Conservation (phyloP, 2,888 invertebrate genomes). For the Thymelicus acteon region DNA sequence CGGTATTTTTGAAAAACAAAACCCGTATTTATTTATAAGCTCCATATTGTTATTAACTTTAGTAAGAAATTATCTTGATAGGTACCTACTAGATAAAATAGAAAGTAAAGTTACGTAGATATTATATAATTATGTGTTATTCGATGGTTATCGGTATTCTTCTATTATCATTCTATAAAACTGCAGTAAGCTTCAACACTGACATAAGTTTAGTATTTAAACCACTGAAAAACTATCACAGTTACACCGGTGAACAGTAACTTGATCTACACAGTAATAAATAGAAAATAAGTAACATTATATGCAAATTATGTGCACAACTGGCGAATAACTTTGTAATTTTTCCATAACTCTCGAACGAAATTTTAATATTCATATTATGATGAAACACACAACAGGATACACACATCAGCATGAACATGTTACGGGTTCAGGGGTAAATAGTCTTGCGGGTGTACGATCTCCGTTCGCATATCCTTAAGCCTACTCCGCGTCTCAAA, state of each 20-base stretch:
- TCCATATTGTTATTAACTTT: slow-evolving; percentile 23
- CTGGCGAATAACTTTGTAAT: neutral
- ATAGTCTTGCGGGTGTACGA: slow-evolving; percentile 22
- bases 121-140: no score
- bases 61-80: slow-evolving; percentile 16
- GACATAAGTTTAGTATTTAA: no score
- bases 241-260: no score
- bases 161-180: neutral
- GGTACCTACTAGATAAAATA: slow-evolving; percentile 11
- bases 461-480: slow-evolving; percentile 23
- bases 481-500: slow-evolving; percentile 44
- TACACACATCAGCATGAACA: slow-evolving; percentile 15
- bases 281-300: no score
- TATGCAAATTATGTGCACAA: neutral
- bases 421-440: slow-evolving; percentile 17
- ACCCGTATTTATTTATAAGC: slow-evolving; percentile 37
- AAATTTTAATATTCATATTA: slow-evolving; percentile 11
- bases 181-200: neutral
- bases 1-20: slow-evolving; percentile 55
- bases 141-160: neutral
- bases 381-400: neutral
- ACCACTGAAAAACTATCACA: no score
- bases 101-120: no score
- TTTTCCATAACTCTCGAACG: neutral
- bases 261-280: no score